Percentiles rank a stretch among this genome's conserved stretches.
These are phyloP conservation scores for Oxygymnocypris stewartii DNA, from an alignment of 2,113 vertebrate genomes.

Conservation along the genomic window DNA sequence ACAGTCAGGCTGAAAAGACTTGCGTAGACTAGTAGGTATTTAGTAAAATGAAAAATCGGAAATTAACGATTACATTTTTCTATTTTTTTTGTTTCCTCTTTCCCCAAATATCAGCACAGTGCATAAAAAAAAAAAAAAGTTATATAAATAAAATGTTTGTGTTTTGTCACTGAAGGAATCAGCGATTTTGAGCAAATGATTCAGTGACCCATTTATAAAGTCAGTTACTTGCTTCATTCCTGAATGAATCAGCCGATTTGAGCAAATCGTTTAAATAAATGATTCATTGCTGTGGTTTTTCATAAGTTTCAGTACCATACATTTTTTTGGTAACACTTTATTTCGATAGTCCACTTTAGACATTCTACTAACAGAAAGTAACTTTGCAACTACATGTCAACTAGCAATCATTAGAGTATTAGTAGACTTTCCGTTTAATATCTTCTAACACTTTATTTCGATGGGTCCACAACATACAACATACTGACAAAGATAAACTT, in stretches of 20 bases:
- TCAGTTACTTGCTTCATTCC: background rate
- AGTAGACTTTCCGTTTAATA: too few species aligned
- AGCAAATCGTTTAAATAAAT: background rate
- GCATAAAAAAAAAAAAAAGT: too few species aligned
- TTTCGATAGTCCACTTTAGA: too few species aligned
- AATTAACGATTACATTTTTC: too few species aligned
- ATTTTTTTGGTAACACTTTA: too few species aligned
- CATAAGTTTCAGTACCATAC: background rate
- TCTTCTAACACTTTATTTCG: too few species aligned
- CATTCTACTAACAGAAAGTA: too few species aligned
- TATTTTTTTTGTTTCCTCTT: background rate
- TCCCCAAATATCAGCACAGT: background rate
- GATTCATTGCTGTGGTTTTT: background rate
- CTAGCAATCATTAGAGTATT: too few species aligned
- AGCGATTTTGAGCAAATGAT: background rate
- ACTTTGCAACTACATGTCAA: too few species aligned
- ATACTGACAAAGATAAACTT: too few species aligned
- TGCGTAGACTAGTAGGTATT: background rate
- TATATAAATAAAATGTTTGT: background rate
- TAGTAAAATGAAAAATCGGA: too few species aligned
- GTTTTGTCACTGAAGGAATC: background rate
- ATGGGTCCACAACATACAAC: too few species aligned
- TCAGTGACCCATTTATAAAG: background rate
- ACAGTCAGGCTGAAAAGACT: background rate
- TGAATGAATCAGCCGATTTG: background rate